These are phyloP conservation scores for Callimorpha dominula DNA, from an alignment of 2,888 invertebrate genomes.

Conservation along the genomic window DNA sequence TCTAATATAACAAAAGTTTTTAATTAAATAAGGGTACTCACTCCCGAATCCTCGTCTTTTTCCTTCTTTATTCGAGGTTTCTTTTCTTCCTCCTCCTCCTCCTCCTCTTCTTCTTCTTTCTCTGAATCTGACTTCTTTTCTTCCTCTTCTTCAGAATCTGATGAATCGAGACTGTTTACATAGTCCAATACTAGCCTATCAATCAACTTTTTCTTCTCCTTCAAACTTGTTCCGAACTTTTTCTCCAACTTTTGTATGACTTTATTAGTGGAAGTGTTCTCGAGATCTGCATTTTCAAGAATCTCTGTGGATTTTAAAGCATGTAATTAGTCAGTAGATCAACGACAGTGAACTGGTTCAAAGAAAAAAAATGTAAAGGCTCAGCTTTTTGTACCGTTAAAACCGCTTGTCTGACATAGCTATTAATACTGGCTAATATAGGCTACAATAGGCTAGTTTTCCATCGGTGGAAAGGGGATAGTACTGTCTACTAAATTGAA, in stretches of 20 bases:
- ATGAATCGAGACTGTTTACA: constrained; percentile 73
- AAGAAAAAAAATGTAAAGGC: too few relatives aligned
- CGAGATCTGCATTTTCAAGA: constrained; percentile 94
- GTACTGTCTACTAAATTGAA: too few relatives aligned
- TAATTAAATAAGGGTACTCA: constrained; percentile 35
- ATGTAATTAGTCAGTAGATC: background rate
- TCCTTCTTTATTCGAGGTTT: constrained; percentile 54
- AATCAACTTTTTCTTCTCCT: constrained; percentile 94
- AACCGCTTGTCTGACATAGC: too few relatives aligned
- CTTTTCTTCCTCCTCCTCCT: constrained; percentile 49
- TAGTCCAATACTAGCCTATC: constrained; percentile 95
- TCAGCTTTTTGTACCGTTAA: too few relatives aligned
- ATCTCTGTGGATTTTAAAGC: constrained; percentile 87
- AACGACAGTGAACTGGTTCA: too few relatives aligned
- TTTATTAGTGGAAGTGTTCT: constrained; percentile 94
- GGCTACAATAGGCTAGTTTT: too few relatives aligned
- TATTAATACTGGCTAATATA: too few relatives aligned
- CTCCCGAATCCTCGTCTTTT: constrained; percentile 30
- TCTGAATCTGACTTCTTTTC: constrained; percentile 50
- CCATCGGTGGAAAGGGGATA: too few relatives aligned
- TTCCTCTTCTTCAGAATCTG: constrained; percentile 55
- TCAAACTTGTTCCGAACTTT: constrained; percentile 89
- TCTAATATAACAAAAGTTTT: background rate
- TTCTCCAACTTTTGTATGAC: constrained; percentile 95
- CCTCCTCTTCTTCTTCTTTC: constrained; percentile 68